phyloP scores from a whole-genome alignment of 1,140 invertebrate genomes.

The Rhopalosiphum padi region DNA sequence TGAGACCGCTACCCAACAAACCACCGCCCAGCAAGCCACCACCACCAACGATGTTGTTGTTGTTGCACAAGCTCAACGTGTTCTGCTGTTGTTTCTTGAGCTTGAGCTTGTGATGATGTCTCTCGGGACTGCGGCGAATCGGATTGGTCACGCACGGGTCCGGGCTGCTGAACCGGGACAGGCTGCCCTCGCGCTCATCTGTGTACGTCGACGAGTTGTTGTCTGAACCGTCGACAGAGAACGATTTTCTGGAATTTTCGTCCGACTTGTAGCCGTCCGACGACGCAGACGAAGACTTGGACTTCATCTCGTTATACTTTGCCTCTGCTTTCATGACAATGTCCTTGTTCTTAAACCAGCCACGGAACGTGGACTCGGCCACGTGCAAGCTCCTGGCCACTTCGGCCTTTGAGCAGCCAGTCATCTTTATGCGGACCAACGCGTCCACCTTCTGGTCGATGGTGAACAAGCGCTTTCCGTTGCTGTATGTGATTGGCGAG shows the following conservation, averaged over 20 bases:
- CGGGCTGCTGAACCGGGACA: conserved; percentile 35
- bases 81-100: neutral
- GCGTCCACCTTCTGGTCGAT: conserved; percentile 53
- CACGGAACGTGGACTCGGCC: conserved; percentile 53
- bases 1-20: neutral
- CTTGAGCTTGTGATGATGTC: neutral
- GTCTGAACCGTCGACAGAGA: conserved; percentile 29
- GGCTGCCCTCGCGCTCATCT: conserved; percentile 17
- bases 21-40: neutral
- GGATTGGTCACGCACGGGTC: neutral
- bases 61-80: neutral
- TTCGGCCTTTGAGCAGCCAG: conserved; percentile 41
- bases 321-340: conserved; percentile 46
- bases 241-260: conserved; percentile 37
- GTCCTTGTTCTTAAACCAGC: conserved; percentile 54
- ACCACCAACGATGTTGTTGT: neutral
- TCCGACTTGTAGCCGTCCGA: conserved; percentile 46
- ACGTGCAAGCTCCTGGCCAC: conserved; percentile 51
- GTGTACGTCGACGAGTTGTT: conserved; percentile 44
- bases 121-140: neutral
- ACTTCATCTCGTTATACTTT: conserved; percentile 45
- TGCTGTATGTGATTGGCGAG: conserved; percentile 48
- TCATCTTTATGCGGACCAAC: conserved; percentile 55
- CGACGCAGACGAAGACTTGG: neutral
- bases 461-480: conserved; percentile 52